phyloP scores from a whole-genome alignment of 2,888 invertebrate genomes.

The Euproctis similis region DNA sequence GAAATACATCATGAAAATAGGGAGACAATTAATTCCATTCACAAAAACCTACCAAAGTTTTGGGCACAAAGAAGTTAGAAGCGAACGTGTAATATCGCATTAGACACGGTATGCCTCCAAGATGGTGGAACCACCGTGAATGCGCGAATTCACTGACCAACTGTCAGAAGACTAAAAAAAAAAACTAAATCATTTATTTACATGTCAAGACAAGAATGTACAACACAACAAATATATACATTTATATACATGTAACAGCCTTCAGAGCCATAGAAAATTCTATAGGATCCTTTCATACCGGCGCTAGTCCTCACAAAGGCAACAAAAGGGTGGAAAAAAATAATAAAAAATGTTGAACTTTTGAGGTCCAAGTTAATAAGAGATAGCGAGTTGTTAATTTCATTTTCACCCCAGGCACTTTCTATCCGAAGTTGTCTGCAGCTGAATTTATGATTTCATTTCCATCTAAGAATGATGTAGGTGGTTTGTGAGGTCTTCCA shows the following conservation, averaged over 20 bases:
- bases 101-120: slow-evolving; percentile 6
- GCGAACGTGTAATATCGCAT: slow-evolving; percentile 10
- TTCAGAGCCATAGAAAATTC: slow-evolving; percentile 66
- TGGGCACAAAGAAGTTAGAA: slow-evolving; percentile 4
- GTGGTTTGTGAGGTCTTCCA: too few species aligned
- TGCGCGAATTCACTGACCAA: slow-evolving; percentile 58
- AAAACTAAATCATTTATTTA: slow-evolving; percentile 66
- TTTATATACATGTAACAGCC: slow-evolving; percentile 72
- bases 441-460: too few species aligned
- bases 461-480: too few species aligned
- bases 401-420: too few species aligned
- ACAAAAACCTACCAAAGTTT: slow-evolving; percentile 9
- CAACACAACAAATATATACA: slow-evolving; percentile 70
- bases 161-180: too few species aligned
- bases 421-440: too few species aligned
- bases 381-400: slow-evolving; percentile 9
- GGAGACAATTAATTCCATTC: slow-evolving; percentile 7
- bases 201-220: slow-evolving; percentile 67
- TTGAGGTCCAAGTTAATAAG: slow-evolving; percentile 21
- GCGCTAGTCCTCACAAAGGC: slow-evolving; percentile 71
- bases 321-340: slow-evolving; percentile 67
- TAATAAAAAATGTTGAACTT: slow-evolving; percentile 44
- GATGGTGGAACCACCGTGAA: slow-evolving; percentile 48
- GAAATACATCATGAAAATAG: too few species aligned
- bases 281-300: slow-evolving; percentile 62